Evolutionary conservation across 2,888 invertebrate genomes (phyloP), one percentile per base, ranked within the genome.

Genomic region (Aethes cnicana): DNA sequence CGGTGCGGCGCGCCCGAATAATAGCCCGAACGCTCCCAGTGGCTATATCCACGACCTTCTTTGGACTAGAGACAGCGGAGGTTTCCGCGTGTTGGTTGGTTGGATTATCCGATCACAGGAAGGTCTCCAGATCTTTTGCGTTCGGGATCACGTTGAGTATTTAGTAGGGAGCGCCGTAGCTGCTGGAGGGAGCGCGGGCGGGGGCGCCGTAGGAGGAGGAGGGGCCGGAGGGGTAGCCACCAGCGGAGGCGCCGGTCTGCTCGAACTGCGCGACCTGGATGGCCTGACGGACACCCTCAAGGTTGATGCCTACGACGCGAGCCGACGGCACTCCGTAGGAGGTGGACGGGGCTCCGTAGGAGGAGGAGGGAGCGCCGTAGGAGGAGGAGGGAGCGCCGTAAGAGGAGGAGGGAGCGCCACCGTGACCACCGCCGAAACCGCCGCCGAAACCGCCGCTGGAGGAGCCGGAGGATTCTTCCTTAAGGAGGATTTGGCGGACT

Each of bases 221-320:
- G 88, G 91, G 93, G 58, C 86, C 92, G 54, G 87, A 84, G 14
- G 81, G 77, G 75, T 80, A 78, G 47, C 81, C 81, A 32, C 84
- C 82, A 50, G 73, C 68, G 44, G 66, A 68, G 33, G 74, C 72
- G 54, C 65, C 91, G 85, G 79, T 89, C 86, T 95, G 95, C 64
- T 94, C 92, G 91, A 93, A 96, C 72, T 96, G 95, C 32, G 96
- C 96, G 58, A 96, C 96, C 80, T 96, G 96, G 84, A 96, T 94
- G 65, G 95, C 96, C 69, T 95, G 96, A 70, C 95, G 94, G 71
- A 96, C 94, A 58, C 95, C 95, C 69, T 96, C 96, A 59, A 96
- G 93, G 83, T 95, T 94, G 82, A 96, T 94, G 62, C 96, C 96
- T 63, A 95, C 95, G 48, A 96, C 95, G 65, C 94, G 92, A 17